These are phyloP conservation scores for Pheosia tremula DNA, from an alignment of 2,888 invertebrate genomes.

Conservation along the genomic window DNA sequence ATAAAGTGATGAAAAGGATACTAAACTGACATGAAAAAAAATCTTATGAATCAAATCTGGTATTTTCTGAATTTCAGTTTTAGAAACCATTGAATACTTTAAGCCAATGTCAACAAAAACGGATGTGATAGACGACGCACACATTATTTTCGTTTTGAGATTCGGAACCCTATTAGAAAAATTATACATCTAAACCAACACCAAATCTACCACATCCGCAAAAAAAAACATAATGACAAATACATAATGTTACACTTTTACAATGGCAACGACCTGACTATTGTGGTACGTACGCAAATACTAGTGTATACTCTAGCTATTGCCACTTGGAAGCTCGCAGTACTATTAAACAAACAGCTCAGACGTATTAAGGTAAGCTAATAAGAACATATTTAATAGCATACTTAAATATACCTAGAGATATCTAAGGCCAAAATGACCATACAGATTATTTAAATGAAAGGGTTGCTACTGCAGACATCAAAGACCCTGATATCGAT, in stretches of 20 bases:
- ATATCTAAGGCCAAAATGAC: too few relatives aligned
- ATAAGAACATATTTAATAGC: not conserved
- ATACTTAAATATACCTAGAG: too few relatives aligned
- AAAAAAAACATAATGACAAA: slow-evolving; percentile 14
- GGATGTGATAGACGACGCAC: too few relatives aligned
- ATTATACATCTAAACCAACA: too few relatives aligned
- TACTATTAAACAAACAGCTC: not conserved
- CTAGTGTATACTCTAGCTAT: slow-evolving; percentile 29
- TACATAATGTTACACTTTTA: slow-evolving; percentile 20
- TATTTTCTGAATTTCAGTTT: too few relatives aligned
- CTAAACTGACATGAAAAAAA: not conserved
- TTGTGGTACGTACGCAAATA: slow-evolving; percentile 18
- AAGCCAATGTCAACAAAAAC: too few relatives aligned
- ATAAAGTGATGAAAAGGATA: not conserved
- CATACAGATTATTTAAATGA: not conserved
- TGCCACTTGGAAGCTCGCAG: slow-evolving; percentile 17
- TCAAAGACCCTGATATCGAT: not conserved
- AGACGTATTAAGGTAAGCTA: not conserved
- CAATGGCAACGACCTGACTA: slow-evolving; percentile 30
- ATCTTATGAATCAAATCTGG: too few relatives aligned
- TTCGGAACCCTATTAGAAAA: too few relatives aligned
- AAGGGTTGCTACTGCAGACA: not conserved
- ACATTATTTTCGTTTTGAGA: too few relatives aligned
- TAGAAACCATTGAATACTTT: too few relatives aligned
- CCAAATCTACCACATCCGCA: not conserved